A percentile compares a stretch with the other conserved stretches of the same genome.
Conservation (phyloP, 2,888 invertebrate genomes). For the Athrips mouffetella region DNA sequence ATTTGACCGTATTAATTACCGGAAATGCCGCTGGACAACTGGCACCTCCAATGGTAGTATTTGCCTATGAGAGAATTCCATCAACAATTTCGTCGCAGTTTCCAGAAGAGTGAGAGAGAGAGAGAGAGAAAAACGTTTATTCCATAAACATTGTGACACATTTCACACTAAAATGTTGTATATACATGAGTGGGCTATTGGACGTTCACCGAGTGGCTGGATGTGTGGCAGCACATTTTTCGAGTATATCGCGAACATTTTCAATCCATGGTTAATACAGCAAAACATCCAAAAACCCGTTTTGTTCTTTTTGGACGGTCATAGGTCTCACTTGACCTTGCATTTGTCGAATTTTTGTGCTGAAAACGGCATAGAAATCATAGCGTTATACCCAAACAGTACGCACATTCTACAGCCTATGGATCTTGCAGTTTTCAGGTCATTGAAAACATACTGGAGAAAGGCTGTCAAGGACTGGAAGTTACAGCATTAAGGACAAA, state of each 20-base stretch:
- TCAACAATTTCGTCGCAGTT: slow-evolving; percentile 20
- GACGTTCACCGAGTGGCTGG: slow-evolving; percentile 35
- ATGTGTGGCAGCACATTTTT: slow-evolving; percentile 41
- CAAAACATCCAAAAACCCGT: slow-evolving; percentile 31
- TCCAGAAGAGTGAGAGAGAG: slow-evolving; percentile 24
- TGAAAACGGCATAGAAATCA: slow-evolving; percentile 28
- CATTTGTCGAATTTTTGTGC: slow-evolving; percentile 30
- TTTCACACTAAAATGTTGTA: too few species aligned
- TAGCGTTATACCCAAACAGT: slow-evolving; percentile 26
- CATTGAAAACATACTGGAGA: slow-evolving; percentile 26
- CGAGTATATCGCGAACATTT: slow-evolving; percentile 41
- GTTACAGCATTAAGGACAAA: slow-evolving; percentile 22
- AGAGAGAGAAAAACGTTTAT: too few species aligned
- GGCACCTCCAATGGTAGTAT: slow-evolving; percentile 37
- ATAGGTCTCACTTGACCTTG: slow-evolving; percentile 29
- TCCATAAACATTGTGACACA: too few species aligned
- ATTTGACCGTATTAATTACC: slow-evolving; percentile 32
- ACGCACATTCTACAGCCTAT: slow-evolving; percentile 28
- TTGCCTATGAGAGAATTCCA: slow-evolving; percentile 27
- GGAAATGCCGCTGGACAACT: slow-evolving; percentile 34
- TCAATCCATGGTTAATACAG: slow-evolving; percentile 34
- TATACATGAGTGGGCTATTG: slow-evolving; percentile 28
- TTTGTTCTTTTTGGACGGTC: slow-evolving; percentile 32
- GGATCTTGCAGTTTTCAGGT: slow-evolving; percentile 27
- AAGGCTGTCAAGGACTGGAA: slow-evolving; percentile 27